These are phyloP conservation scores for Agrochola lychnidis DNA, from an alignment of 2,888 invertebrate species.

Conservation along the genomic window DNA sequence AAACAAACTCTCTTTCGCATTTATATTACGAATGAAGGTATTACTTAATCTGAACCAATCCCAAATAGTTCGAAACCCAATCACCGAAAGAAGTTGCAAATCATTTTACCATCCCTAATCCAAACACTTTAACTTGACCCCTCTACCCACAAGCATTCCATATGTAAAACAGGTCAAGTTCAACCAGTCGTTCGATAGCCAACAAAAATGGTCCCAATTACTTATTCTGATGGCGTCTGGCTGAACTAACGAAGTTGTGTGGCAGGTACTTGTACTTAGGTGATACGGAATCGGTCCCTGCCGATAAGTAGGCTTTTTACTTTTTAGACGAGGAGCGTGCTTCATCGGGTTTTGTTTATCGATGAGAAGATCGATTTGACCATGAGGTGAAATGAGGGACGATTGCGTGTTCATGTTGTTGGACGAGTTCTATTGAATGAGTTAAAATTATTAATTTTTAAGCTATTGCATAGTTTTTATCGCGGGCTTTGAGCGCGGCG, in stretches of 20 bases:
- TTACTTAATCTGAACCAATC: slow-evolving; percentile 20
- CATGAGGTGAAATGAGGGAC: not conserved
- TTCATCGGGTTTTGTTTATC: slow-evolving; percentile 24
- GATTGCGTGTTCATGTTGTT: not conserved
- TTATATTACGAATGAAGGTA: not conserved
- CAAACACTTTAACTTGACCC: slow-evolving; percentile 2
- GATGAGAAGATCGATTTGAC: slow-evolving; percentile 10
- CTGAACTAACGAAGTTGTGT: slow-evolving; percentile 60
- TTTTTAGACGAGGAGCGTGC: slow-evolving; percentile 18
- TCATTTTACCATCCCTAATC: slow-evolving; percentile 43
- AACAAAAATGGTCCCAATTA: slow-evolving; percentile 60
- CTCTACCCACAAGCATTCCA: not conserved
- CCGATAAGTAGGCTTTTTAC: slow-evolving; percentile 48
- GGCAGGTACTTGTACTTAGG: slow-evolving; percentile 49
- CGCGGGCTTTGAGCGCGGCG: no score
- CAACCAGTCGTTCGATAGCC: slow-evolving; percentile 26
- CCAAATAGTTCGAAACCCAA: slow-evolving; percentile 48
- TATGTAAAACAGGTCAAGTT: slow-evolving; percentile 19
- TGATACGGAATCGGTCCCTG: slow-evolving; percentile 37
- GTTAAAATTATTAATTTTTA: no score
- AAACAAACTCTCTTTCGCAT: no score
- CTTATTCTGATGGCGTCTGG: slow-evolving; percentile 58
- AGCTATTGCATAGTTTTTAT: no score
- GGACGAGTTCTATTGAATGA: not conserved
- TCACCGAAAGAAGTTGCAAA: slow-evolving; percentile 51